A percentile compares a stretch with the other conserved stretches of the same genome.
Conservation (phyloP, 2,888 invertebrate species). For the Cybosia mesomella region DNA sequence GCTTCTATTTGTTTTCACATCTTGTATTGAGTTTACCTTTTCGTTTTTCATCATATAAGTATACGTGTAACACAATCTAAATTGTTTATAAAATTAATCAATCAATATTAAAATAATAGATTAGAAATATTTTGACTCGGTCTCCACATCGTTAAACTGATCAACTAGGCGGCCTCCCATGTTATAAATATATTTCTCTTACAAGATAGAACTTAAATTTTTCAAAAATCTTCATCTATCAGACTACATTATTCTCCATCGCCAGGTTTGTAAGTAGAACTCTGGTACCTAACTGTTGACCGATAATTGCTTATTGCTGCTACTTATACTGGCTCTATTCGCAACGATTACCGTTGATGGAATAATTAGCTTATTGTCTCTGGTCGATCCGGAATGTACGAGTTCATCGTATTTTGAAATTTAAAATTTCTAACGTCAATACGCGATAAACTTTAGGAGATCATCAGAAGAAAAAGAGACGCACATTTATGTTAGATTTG, state of each 20-base stretch:
- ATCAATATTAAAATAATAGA: too few relatives aligned
- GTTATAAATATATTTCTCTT: too few relatives aligned
- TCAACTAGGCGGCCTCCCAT: too few relatives aligned
- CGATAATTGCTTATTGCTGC: slow-evolving; percentile 37
- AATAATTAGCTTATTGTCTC: slow-evolving; percentile 51
- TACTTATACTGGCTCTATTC: slow-evolving; percentile 45
- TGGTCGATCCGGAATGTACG: not conserved
- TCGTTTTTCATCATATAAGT: not conserved
- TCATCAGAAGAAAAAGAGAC: too few relatives aligned
- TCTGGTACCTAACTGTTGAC: slow-evolving; percentile 24
- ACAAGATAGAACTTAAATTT: too few relatives aligned
- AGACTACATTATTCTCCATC: too few relatives aligned
- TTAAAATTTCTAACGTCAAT: not conserved
- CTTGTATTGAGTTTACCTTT: not conserved
- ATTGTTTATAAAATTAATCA: too few relatives aligned
- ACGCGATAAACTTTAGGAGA: not conserved
- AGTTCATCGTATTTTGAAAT: slow-evolving; percentile 1
- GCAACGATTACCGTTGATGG: slow-evolving; percentile 51
- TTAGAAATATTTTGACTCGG: too few relatives aligned
- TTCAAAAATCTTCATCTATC: too few relatives aligned
- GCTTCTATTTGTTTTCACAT: not conserved
- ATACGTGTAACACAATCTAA: too few relatives aligned
- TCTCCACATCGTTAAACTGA: too few relatives aligned
- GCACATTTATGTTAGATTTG: too few relatives aligned
- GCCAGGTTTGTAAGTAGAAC: slow-evolving; percentile 11